These are phyloP conservation scores for Cuculus canorus DNA, from an alignment of 2,797 vertebrate species.

Conservation along the genomic window DNA sequence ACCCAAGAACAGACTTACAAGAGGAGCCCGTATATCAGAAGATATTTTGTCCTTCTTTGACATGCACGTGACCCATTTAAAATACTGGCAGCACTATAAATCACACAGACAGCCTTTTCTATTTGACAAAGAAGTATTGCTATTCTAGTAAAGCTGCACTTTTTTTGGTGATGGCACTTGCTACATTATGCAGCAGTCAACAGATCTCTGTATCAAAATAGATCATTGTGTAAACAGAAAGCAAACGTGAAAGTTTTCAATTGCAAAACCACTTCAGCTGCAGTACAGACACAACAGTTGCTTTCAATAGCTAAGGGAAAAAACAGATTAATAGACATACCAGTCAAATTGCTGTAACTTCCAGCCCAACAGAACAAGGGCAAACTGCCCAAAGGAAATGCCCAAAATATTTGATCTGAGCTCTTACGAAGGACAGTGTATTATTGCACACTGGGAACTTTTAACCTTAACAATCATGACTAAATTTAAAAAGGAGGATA, in stretches of 20 bases:
- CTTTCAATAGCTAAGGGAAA: constrained; percentile 39
- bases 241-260: constrained; percentile 23
- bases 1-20: neutral
- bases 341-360: constrained; percentile 39
- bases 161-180: neutral
- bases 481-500: neutral
- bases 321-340: constrained; percentile 39
- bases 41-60: constrained; percentile 22
- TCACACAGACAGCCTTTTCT: constrained; percentile 20
- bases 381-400: constrained; percentile 59
- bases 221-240: constrained; percentile 44
- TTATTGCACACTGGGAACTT: neutral
- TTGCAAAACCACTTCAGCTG: constrained; percentile 47
- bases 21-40: neutral
- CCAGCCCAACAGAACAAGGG: constrained; percentile 25
- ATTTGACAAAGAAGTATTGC: constrained; percentile 1
- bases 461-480: neutral
- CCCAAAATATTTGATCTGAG: constrained; percentile 30
- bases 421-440: neutral
- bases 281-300: constrained; percentile 17
- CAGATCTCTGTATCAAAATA: constrained; percentile 31
- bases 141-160: neutral
- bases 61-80: neutral
- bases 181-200: constrained; percentile 18
- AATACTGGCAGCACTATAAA: constrained; percentile 7